phyloP scores from a whole-genome alignment of 2,888 invertebrate species.

The Hirtodrosophila cameraria region DNA sequence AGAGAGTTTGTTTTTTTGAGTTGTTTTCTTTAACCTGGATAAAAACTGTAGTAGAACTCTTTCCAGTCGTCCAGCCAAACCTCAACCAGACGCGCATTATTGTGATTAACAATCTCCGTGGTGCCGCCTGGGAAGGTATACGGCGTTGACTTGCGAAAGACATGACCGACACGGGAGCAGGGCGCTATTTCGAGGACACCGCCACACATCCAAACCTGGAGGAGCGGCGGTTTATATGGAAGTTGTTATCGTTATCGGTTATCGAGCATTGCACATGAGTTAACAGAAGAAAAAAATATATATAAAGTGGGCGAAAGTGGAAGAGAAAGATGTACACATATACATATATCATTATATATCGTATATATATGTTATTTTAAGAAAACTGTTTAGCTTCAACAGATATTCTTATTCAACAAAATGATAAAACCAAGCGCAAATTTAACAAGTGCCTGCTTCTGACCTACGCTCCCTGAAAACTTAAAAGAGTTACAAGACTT shows the following conservation, averaged over 20 bases:
- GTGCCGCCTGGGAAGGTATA: conserved; percentile 99
- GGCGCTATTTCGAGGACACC: conserved; percentile 96
- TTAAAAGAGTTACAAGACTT: neutral
- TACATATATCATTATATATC: conserved; percentile 27
- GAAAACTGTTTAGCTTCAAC: conserved; percentile 16
- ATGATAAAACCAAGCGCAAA: conserved; percentile 57
- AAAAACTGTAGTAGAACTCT: conserved; percentile 99
- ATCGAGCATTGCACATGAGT: conserved; percentile 19
- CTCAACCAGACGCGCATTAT: conserved; percentile 98
- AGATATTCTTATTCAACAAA: conserved; percentile 12
- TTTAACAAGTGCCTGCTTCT: conserved; percentile 21
- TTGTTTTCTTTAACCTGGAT: conserved; percentile 91
- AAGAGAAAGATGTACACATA: conserved; percentile 57
- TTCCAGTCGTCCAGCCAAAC: conserved; percentile 99
- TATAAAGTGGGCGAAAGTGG: conserved; percentile 25
- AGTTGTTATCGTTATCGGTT: conserved; percentile 20
- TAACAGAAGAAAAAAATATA: conserved; percentile 13
- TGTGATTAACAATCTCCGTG: conserved; percentile 98
- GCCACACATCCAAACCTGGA: conserved; percentile 98
- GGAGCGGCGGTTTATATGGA: conserved; percentile 55
- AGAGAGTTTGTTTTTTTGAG: conserved; percentile 30
- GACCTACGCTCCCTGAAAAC: neutral
- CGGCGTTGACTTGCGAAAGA: conserved; percentile 98
- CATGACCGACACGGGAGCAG: conserved; percentile 97
- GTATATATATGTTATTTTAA: conserved; percentile 3